Evolutionary conservation across 2,113 vertebrate species (phyloP).

Genomic region (Planiliza haematocheilus): DNA sequence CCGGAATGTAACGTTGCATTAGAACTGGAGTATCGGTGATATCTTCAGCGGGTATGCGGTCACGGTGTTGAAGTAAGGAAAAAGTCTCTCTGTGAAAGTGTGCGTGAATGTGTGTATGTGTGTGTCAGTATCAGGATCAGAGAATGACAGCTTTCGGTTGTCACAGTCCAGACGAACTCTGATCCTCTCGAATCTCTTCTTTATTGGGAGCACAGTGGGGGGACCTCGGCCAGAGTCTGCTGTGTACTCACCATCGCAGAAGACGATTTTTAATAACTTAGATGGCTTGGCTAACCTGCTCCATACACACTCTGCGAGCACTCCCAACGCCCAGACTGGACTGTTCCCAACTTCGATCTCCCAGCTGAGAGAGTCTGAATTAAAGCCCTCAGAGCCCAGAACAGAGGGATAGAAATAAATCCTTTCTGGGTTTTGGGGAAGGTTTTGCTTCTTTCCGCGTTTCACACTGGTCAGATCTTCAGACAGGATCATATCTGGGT

Average conservation of each 20-base stretch:
- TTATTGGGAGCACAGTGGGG: background rate
- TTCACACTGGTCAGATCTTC: conserved; percentile 26
- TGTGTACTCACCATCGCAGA: conserved; percentile 7
- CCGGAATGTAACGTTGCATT: no score
- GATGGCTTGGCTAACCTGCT: rapidly evolving
- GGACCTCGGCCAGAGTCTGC: background rate
- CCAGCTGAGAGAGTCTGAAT: conserved; percentile 46
- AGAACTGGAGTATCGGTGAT: no score
- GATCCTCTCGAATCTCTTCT: conserved; percentile 22
- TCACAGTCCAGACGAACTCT: conserved; percentile 9
- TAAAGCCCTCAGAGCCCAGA: conserved; percentile 39
- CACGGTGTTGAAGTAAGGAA: conserved; percentile 23
- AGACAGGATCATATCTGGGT: conserved; percentile 20
- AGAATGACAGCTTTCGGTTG: background rate
- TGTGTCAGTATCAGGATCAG: background rate
- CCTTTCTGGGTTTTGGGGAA: conserved; percentile 21
- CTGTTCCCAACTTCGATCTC: conserved; percentile 25
- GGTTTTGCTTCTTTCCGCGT: background rate
- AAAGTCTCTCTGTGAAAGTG: background rate
- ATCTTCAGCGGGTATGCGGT: conserved; percentile 15
- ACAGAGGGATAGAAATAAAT: background rate
- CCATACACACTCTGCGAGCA: background rate
- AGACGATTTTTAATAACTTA: conserved; percentile 9
- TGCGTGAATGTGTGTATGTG: conserved; percentile 18
- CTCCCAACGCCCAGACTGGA: conserved; percentile 13